Conservation (phyloP, 2,797 vertebrate genomes). For the Rhinatrema bivittatum region DNA sequence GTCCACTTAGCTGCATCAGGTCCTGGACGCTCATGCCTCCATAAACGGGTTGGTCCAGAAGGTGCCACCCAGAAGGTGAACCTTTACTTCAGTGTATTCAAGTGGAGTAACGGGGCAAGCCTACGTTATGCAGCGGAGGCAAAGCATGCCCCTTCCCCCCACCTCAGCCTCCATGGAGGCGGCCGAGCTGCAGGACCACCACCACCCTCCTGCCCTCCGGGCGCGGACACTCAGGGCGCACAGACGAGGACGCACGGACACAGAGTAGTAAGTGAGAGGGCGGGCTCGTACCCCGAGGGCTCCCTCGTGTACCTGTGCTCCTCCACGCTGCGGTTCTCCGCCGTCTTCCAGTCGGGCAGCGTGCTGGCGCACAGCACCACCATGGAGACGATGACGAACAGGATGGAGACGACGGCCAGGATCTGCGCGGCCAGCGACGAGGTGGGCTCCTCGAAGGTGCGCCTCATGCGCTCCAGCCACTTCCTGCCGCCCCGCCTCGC, state of each 20-base stretch:
- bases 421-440: conserved; percentile 89
- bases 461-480: conserved; percentile 88
- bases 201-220: no score
- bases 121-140: no score
- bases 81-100: no score
- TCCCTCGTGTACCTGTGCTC: conserved; percentile 95
- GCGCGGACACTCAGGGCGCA: no score
- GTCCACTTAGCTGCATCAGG: no score
- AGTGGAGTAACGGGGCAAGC: no score
- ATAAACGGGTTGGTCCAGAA: no score
- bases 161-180: no score
- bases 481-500: conserved; percentile 51
- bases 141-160: no score
- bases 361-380: conserved; percentile 94
- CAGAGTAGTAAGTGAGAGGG: conserved; percentile 13
- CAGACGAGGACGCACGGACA: conserved; percentile 15
- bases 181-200: no score
- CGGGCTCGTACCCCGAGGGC: conserved; percentile 73
- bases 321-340: conserved; percentile 83
- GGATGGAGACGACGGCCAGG: conserved; percentile 84
- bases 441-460: conserved; percentile 90
- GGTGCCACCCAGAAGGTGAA: no score
- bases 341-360: conserved; percentile 90
- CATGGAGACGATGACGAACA: conserved; percentile 96
- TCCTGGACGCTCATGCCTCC: no score